phyloP scores from a whole-genome alignment of 2,113 vertebrate genomes.

The Echinops telfairi region DNA sequence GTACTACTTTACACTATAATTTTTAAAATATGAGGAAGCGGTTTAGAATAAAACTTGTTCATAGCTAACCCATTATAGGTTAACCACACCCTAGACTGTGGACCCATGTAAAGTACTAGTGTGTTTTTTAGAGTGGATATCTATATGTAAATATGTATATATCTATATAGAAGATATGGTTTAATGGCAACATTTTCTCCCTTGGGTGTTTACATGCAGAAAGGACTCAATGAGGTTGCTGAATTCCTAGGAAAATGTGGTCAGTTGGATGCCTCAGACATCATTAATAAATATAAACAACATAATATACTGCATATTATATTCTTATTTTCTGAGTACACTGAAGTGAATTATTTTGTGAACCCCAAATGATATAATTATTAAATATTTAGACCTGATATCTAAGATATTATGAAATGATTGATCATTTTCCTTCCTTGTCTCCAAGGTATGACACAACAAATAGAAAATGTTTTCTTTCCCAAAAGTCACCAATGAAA shows the following conservation, averaged over 20 bases:
- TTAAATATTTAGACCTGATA: conserved; percentile 48
- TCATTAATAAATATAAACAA: neutral
- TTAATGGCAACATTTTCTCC: neutral
- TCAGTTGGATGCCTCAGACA: neutral
- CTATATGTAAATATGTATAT: neutral
- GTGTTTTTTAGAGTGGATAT: neutral
- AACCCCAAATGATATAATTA: neutral
- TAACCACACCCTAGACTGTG: neutral
- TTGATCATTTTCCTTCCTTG: neutral
- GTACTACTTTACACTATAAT: neutral
- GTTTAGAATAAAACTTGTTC: conserved; percentile 13
- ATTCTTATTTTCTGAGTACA: neutral
- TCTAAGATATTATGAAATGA: conserved; percentile 6
- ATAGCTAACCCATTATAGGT: neutral
- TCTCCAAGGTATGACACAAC: neutral
- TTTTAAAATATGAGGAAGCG: conserved; percentile 3
- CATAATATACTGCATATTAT: neutral
- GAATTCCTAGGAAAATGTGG: conserved; percentile 10
- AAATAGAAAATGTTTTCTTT: conserved; percentile 13
- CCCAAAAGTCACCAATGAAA: neutral
- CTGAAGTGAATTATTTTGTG: neutral
- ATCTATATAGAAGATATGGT: too few relatives aligned
- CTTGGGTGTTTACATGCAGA: neutral
- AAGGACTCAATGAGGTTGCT: neutral
- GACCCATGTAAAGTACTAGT: neutral